These are phyloP conservation scores for Bathynomus jamesi DNA, from an alignment of 1,140 invertebrate species.

Conservation along the genomic window DNA sequence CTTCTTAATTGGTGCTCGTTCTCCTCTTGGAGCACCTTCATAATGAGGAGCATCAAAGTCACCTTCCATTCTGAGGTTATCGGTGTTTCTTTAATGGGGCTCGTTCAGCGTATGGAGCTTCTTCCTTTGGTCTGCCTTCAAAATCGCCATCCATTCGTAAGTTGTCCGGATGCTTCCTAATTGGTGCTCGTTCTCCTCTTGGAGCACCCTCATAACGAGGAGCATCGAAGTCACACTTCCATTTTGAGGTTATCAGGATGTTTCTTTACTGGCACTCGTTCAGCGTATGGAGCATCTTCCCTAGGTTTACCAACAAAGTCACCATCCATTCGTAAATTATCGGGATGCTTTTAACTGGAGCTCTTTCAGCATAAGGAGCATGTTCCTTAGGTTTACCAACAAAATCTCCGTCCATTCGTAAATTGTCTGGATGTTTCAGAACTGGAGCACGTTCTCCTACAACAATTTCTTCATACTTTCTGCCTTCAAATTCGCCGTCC, in stretches of 20 bases:
- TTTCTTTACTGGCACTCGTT: too few species aligned
- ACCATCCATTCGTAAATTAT: too few species aligned
- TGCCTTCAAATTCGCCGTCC: slow-evolving; percentile 51
- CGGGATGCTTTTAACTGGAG: too few species aligned
- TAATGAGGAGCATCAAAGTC: slow-evolving; percentile 42
- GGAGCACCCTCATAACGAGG: slow-evolving; percentile 23
- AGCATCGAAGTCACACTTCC: slow-evolving; percentile 42
- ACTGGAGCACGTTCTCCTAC: too few species aligned
- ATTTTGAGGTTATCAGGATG: too few species aligned
- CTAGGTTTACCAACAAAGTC: too few species aligned
- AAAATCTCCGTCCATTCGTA: too few species aligned
- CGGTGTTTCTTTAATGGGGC: slow-evolving; percentile 24
- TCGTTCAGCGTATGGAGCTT: slow-evolving; percentile 20
- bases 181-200: slow-evolving; percentile 48
- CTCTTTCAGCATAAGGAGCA: too few species aligned
- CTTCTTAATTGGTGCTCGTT: slow-evolving; percentile 25
- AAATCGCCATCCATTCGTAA: slow-evolving; percentile 47
- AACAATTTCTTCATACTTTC: slow-evolving; percentile 22
- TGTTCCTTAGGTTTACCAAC: too few species aligned
- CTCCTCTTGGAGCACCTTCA: slow-evolving; percentile 16
- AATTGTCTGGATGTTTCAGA: too few species aligned
- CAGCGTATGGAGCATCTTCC: too few species aligned
- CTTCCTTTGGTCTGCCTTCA: slow-evolving; percentile 38
- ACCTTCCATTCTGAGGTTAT: slow-evolving; percentile 41
- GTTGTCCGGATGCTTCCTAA: slow-evolving; percentile 50